Evolutionary conservation across 2,888 invertebrate genomes (phyloP), one percentile per base, ranked within the genome.

Genomic region (Caenorhabditis afra): DNA sequence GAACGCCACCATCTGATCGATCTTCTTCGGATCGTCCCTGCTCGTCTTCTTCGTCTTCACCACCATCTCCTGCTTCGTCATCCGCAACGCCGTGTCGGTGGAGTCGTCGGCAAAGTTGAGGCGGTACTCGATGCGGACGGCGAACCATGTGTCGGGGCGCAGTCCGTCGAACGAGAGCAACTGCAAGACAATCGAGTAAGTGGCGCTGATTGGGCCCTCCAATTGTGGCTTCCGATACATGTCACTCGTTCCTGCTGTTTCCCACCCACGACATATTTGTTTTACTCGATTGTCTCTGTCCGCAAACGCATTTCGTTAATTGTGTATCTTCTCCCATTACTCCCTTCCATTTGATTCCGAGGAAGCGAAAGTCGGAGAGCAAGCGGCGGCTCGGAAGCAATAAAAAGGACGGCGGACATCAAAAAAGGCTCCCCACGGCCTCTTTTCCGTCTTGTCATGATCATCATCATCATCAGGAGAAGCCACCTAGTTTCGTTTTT

Each of bases 111-210:
- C 71, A 53, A 83, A 88, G 57, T 87, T 71, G 12, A 89, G 79
- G n/a, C 87, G 84, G 57, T 89, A 89, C 62, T 89, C 85, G 18
- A 89, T 88, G 10, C 89, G 81, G 55, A 89, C 85, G 8, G 88
- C 89, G 68, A 88, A 89, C 89, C 89, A 89, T 10, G 87, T 89
- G 14, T 70, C 77, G 7, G 87, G 79, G 10, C 84, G 80, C n/a
- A 89, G 74, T 16, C 89, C 88, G 55, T 89, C 89, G 66, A 89
- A 89, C 12, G 87, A 85, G 64, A 89, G 87, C 14, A 89, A 77
- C 89, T 89, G 82, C 44, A 89, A 87, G 29, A 29, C 3, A 66
- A 66, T 55, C 45, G 39, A 66, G 53, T 62, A 29, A 49, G 20
- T 35, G 12, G 35, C 16, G 16, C 16, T 67, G 66, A 71, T 75